Base-by-base conservation (phyloP, 2,797 vertebrate species). In the Rhynchotus rufescens region DNA sequence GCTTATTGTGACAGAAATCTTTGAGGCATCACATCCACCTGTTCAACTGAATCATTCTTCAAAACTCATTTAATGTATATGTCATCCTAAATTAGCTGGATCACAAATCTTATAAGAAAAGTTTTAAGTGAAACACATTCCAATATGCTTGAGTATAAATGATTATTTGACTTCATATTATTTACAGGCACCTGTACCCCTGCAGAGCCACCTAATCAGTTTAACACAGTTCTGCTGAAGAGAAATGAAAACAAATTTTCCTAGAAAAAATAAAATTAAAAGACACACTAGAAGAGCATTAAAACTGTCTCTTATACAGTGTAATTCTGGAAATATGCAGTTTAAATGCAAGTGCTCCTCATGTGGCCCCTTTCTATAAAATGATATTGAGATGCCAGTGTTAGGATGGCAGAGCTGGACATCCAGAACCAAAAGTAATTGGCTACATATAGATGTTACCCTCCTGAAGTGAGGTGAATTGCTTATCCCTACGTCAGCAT, bases 181-280 rank as follows among this genome's bases (percentile, higher is more conserved):
- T 45, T 73, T 85, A 92, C 73, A 90, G 76, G 59, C 73, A 92
- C 85, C 59, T 25, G 64, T 89, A 86, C 61, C 89, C 16, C 60
- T 77, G 85, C 52, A 88, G 66, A 94, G 67, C 32, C 32, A 84
- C 30, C 85, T 73, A 65, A 89, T 92, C 71, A 76, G 26, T 87
- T 87, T 79, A 92, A 93, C 68, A 69, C 2, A 92, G 49, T 92
- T 92, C 80, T 76, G 64, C 44, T 67, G 86, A 56, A 66, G 60
- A 68, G 78, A 87, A 92, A 93, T 60, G 4, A 91, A 93, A 89
- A 32, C 8, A 89, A 64, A 65, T 64, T 92, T 62, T 93, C 80
- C 30, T 2, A 0, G 34, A 67, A 38, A 78, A 20, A 36, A 36
- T 4, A 22, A 49, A 32, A 51, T 19, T 30, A 52, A 51, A 36